Percentiles rank a stretch among this genome's conserved stretches.
phyloP scores from a whole-genome alignment of 2,888 invertebrate species.

The Leptinotarsa haldemani region DNA sequence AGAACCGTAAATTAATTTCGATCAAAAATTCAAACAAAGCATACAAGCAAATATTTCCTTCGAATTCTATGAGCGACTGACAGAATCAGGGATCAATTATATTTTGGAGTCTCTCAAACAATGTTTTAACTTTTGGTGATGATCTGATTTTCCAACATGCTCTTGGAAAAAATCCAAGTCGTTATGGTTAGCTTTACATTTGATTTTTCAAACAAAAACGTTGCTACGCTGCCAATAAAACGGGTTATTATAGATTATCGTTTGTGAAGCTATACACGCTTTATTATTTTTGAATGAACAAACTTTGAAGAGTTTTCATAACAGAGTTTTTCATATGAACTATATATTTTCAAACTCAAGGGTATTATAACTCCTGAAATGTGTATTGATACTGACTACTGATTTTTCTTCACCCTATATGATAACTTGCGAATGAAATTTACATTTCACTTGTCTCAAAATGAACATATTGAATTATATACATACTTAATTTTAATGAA shows the following conservation, averaged over 20 bases:
- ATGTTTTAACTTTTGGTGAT: too few relatives aligned
- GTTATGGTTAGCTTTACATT: background rate
- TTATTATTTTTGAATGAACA: too few relatives aligned
- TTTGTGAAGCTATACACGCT: background rate
- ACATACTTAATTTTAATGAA: background rate
- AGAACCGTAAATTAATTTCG: too few relatives aligned
- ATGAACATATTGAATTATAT: background rate
- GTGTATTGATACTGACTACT: background rate
- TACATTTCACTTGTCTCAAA: constrained; percentile 1
- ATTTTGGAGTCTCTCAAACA: too few relatives aligned
- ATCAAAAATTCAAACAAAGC: too few relatives aligned
- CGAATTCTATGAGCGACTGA: too few relatives aligned
- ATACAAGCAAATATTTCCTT: too few relatives aligned
- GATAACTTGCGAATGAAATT: constrained; percentile 11
- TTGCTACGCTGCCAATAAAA: background rate
- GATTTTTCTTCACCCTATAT: background rate
- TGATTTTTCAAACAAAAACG: background rate
- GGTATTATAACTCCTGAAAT: background rate
- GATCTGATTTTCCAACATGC: too few relatives aligned
- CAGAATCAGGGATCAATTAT: too few relatives aligned
- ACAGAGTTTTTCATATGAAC: background rate
- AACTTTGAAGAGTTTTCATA: too few relatives aligned
- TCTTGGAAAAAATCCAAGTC: background rate
- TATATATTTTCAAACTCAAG: background rate
- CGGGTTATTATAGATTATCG: background rate